Evolutionary conservation across 2,113 vertebrate species (phyloP), one percentile per base, ranked within the genome.

Genomic region (Pygoscelis antarcticus): DNA sequence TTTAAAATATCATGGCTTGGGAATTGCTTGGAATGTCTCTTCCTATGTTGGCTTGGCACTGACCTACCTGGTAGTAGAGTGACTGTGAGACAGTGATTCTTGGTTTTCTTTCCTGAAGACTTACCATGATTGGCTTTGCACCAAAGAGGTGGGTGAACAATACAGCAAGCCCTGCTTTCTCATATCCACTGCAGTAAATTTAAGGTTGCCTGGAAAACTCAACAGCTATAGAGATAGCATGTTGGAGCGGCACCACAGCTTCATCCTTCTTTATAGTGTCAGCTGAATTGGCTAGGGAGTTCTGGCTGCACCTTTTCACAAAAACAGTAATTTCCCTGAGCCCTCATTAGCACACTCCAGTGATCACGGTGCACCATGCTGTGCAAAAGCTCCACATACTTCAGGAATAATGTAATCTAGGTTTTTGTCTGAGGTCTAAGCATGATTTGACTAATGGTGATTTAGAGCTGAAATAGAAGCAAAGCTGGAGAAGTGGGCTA

Each of bases 401-500:
- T 88, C 68, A 86, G 40, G 64, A 92, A 58, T 83, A 92, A 85
- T 57, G 65, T 91, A 84, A 87, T 85, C 57, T 86, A 80, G 10
- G 27, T 70, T 85, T 92, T 75, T 60, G 47, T 86, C 55, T 70
- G 34, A 92, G 49, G 15, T 79, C 40, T 80, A 66, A 87, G 68
- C 16, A 18, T 87, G 62, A 75, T 93, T 89, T 94, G 60, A 71
- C 69, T 75, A 55, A 68, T 22, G 51, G 26, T 79, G 65, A 93
- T 87, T 68, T 64, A 75, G 72, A 95, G 55, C 42, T 93, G 79
- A 83, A 95, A 49, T 25, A 87, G 77, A 91, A 95, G 57, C 29
- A 62, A 86, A 52, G 47, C 51, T 84, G 52, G 44, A 91, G 68
- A 91, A 93, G 55, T 25, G 40, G 19, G 25, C 65, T 95, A 90